These are phyloP conservation scores for Scopus umbretta DNA, from an alignment of 2,113 vertebrate genomes.

Conservation along the genomic window DNA sequence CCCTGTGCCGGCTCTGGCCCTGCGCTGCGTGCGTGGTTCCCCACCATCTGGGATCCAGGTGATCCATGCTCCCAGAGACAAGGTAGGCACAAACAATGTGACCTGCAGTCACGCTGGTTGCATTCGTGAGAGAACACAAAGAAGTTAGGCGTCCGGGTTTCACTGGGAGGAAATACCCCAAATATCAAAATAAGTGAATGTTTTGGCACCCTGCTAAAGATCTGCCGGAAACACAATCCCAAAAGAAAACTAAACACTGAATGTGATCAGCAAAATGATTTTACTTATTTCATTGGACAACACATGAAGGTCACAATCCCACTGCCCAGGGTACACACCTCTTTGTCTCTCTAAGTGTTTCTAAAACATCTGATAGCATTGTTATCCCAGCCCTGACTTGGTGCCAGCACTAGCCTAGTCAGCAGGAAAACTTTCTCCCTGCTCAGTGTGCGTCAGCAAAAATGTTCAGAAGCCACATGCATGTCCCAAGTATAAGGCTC, in stretches of 20 bases:
- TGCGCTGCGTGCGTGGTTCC: accelerated
- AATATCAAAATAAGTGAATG: neutral
- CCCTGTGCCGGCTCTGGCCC: neutral
- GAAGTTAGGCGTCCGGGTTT: neutral
- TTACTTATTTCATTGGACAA: neutral
- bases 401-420: neutral
- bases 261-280: neutral
- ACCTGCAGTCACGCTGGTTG: neutral
- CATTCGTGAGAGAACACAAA: neutral
- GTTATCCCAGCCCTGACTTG: neutral
- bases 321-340: neutral
- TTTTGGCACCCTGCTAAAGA: neutral
- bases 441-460: neutral
- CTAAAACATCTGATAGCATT: neutral
- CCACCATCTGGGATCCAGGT: neutral
- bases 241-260: neutral
- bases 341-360: neutral
- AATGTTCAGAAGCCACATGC: neutral
- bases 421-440: neutral
- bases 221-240: neutral
- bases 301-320: accelerated
- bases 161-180: neutral
- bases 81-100: neutral
- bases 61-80: neutral
- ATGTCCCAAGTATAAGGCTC: neutral